Conservation (phyloP, 2,888 invertebrate species). For the Dysmachus trigonus region DNA sequence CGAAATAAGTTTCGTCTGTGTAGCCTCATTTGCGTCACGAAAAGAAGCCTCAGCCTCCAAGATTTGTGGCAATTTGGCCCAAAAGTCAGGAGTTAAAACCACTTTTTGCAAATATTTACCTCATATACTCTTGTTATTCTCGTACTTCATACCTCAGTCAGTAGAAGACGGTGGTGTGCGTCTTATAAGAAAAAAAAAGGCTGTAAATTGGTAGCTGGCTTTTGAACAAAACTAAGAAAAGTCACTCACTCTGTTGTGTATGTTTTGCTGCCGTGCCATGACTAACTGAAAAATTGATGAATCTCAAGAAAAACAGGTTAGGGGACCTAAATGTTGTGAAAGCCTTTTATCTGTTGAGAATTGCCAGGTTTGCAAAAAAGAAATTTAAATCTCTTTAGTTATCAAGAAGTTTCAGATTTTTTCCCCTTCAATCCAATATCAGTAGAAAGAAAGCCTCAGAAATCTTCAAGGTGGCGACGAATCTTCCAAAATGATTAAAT, state of each 20-base stretch:
- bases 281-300: constrained; percentile 4
- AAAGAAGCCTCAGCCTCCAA: neutral
- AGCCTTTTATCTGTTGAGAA: neutral
- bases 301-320: constrained; percentile 9
- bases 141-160: neutral
- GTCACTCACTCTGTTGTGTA: neutral
- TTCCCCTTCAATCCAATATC: neutral
- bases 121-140: neutral
- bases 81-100: neutral
- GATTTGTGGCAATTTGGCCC: neutral
- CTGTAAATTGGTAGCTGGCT: neutral
- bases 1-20: neutral
- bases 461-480: neutral
- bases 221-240: neutral
- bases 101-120: neutral
- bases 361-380: neutral
- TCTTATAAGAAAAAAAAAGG: neutral
- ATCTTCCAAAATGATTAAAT: neutral
- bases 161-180: neutral
- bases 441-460: neutral
- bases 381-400: neutral
- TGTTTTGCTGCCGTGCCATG: neutral
- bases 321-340: neutral
- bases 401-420: neutral
- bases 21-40: neutral